phyloP scores from a whole-genome alignment of 1,140 invertebrate genomes.

The Drosophila mauritiana region DNA sequence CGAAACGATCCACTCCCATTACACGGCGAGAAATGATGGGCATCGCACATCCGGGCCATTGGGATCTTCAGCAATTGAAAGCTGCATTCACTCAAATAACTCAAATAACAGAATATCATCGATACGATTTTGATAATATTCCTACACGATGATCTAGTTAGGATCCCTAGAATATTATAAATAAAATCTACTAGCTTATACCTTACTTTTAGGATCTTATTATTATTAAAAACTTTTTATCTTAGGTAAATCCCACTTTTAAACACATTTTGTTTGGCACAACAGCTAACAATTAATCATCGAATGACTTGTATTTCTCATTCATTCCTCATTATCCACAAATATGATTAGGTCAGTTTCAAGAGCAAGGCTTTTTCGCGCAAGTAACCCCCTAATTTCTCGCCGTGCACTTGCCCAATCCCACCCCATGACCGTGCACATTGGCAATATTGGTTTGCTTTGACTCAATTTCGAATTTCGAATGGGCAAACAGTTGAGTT shows the following conservation, averaged over 20 bases:
- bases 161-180: too few relatives aligned
- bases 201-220: too few relatives aligned
- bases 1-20: slow-evolving; percentile 29
- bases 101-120: too few relatives aligned
- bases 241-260: too few relatives aligned
- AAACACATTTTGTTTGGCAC: too few relatives aligned
- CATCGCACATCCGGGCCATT: neutral
- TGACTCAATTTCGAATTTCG: slow-evolving; percentile 46
- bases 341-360: neutral
- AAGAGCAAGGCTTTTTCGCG: slow-evolving; percentile 3
- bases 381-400: neutral
- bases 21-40: slow-evolving; percentile 6
- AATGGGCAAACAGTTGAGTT: slow-evolving; percentile 29
- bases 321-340: neutral
- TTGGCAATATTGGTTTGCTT: slow-evolving; percentile 47
- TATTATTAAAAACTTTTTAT: too few relatives aligned
- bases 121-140: too few relatives aligned
- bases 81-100: too few relatives aligned
- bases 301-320: neutral
- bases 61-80: too few relatives aligned
- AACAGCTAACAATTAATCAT: too few relatives aligned
- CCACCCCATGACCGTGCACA: slow-evolving; percentile 50
- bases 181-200: neutral
- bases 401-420: slow-evolving; percentile 27
- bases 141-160: too few relatives aligned